Evolutionary conservation across 2,797 vertebrate species (phyloP).

Genomic region (Karalla daura): DNA sequence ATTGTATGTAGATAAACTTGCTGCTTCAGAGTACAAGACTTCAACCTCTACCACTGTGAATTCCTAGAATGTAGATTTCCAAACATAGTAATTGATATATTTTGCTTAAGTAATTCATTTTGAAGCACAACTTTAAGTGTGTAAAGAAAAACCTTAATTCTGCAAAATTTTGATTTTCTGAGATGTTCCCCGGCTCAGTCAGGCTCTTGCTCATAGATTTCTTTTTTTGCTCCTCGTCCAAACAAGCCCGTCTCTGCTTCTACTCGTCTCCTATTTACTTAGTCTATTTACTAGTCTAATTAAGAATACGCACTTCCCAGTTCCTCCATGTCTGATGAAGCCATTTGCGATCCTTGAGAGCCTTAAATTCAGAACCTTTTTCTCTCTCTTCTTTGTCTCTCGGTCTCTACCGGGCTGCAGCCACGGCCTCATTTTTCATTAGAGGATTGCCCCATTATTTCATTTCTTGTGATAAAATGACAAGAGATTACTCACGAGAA

Average conservation of each 20-base stretch:
- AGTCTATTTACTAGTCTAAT: slow-evolving; percentile 48
- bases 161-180: not conserved
- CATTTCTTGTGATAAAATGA: slow-evolving; percentile 83
- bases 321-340: slow-evolving; percentile 13
- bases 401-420: slow-evolving; percentile 60
- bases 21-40: too few species aligned
- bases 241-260: slow-evolving; percentile 11
- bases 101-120: too few species aligned
- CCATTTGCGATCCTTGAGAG: slow-evolving; percentile 48
- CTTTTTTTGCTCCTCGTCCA: not conserved
- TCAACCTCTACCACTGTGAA: not conserved
- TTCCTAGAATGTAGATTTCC: not conserved
- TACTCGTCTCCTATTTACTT: not conserved
- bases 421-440: slow-evolving; percentile 78
- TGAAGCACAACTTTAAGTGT: not conserved
- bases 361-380: slow-evolving; percentile 60
- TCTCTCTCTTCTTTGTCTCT: slow-evolving; percentile 68
- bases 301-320: slow-evolving; percentile 22
- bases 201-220: not conserved
- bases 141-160: not conserved
- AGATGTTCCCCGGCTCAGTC: not conserved
- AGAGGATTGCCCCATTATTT: slow-evolving; percentile 82
- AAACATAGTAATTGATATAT: too few species aligned
- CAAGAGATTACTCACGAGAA: slow-evolving; percentile 84
- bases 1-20: too few species aligned